These are phyloP conservation scores for Chelonus insularis DNA, from an alignment of 1,140 invertebrate genomes.

Conservation along the genomic window DNA sequence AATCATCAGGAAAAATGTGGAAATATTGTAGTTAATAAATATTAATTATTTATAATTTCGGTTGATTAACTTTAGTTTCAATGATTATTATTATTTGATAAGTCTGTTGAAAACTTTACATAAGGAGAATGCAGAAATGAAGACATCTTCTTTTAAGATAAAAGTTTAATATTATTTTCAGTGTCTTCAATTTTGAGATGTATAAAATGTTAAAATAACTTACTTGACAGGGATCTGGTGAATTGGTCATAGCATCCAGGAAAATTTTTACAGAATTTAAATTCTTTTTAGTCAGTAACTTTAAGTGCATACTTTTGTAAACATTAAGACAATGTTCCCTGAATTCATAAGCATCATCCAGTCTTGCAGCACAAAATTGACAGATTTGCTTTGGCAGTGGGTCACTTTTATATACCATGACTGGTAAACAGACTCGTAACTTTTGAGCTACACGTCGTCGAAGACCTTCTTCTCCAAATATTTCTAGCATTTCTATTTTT, in stretches of 20 bases:
- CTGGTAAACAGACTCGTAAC: conserved; percentile 44
- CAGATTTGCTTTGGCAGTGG: conserved; percentile 52
- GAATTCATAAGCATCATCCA: conserved; percentile 49
- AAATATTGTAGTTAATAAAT: no score
- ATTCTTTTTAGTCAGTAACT: conserved; percentile 35
- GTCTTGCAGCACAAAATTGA: conserved; percentile 48
- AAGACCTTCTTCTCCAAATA: conserved; percentile 46
- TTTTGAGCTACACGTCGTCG: conserved; percentile 46
- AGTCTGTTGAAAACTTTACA: no score
- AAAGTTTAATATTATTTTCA: no score
- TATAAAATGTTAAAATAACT: conserved; percentile 1
- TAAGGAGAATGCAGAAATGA: no score
- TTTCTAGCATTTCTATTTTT: conserved; percentile 45
- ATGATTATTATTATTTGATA: no score
- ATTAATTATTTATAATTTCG: no score
- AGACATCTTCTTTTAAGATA: no score
- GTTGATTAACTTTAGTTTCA: no score
- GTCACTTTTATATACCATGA: conserved; percentile 49
- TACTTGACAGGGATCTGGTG: conserved; percentile 50
- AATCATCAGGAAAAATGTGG: no score
- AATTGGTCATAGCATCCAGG: conserved; percentile 47
- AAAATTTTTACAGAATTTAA: conserved; percentile 43
- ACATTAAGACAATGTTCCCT: conserved; percentile 46
- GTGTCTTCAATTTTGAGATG: no score
- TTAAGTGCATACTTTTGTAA: conserved; percentile 45